Conservation (phyloP, 2,113 vertebrate genomes). For the Sakesphorus luctuosus region DNA sequence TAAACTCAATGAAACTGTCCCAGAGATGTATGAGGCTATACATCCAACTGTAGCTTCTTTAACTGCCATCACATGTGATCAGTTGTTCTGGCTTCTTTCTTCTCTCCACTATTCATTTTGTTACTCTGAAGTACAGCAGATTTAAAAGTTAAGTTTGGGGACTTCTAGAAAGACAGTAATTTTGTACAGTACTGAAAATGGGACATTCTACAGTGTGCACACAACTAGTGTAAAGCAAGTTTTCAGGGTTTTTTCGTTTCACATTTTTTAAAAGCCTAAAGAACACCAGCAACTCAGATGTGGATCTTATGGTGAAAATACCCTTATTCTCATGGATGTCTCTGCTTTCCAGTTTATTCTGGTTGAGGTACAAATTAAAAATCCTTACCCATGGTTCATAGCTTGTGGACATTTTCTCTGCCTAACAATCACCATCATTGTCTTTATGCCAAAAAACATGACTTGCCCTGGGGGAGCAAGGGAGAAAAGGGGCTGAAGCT, state of each 20-base stretch:
- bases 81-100: not conserved
- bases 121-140: not conserved
- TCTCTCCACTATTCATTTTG: not conserved
- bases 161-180: not conserved
- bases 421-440: slow-evolving; percentile 39
- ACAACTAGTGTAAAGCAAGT: not conserved
- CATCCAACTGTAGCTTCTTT: not conserved
- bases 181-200: not conserved
- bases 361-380: slow-evolving; percentile 60
- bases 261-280: not conserved
- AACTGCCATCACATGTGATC: not conserved
- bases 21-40: not conserved
- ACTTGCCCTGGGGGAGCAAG: not conserved
- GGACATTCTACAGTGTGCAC: not conserved
- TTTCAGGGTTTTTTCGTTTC: not conserved
- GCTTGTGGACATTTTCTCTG: slow-evolving; percentile 8
- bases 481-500: slow-evolving; percentile 38
- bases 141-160: not conserved
- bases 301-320: not conserved
- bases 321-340: not conserved
- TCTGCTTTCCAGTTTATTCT: slow-evolving; percentile 17
- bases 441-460: slow-evolving; percentile 29
- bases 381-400: slow-evolving; percentile 37
- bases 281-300: not conserved
- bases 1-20: not conserved